phyloP scores from a whole-genome alignment of 1,140 invertebrate genomes.

The Drosophila aff. region DNA sequence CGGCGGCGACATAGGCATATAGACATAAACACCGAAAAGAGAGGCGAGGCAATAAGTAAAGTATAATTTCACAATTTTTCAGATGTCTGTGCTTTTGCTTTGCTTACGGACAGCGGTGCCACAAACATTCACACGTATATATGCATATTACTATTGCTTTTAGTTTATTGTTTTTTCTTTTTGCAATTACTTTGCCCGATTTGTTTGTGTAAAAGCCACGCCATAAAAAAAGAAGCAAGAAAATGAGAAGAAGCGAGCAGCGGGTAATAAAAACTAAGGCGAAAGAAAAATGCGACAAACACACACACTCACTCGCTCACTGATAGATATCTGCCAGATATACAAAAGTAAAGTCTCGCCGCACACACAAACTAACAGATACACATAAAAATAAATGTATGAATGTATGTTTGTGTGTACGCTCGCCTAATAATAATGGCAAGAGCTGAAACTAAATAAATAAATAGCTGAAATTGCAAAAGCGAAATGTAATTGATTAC shows the following conservation, averaged over 20 bases:
- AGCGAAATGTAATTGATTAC: slow-evolving; percentile 82
- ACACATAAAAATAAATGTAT: slow-evolving; percentile 12
- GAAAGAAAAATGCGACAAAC: slow-evolving; percentile 70
- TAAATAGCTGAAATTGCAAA: slow-evolving; percentile 83
- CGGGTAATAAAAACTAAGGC: slow-evolving; percentile 58
- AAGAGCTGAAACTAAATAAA: slow-evolving; percentile 81
- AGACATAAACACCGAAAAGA: slow-evolving; percentile 32
- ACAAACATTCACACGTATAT: slow-evolving; percentile 14
- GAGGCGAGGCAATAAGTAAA: slow-evolving; percentile 57
- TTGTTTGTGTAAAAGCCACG: slow-evolving; percentile 54
- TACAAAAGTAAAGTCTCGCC: slow-evolving; percentile 53
- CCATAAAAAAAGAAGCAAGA: slow-evolving; percentile 1
- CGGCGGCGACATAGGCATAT: slow-evolving; percentile 9
- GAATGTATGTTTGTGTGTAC: slow-evolving; percentile 10
- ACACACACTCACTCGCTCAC: slow-evolving; percentile 25
- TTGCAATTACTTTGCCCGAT: slow-evolving; percentile 73
- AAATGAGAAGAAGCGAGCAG: slow-evolving; percentile 36
- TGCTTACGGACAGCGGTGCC: slow-evolving; percentile 39
- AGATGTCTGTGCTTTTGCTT: slow-evolving; percentile 44
- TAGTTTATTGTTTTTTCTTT: slow-evolving; percentile 73
- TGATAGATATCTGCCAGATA: slow-evolving; percentile 73
- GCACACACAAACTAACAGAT: slow-evolving; percentile 13
- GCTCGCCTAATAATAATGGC: slow-evolving; percentile 74
- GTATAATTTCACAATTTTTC: slow-evolving; percentile 79
- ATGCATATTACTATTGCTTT: slow-evolving; percentile 76